These are phyloP conservation scores for Eueides isabella DNA, from an alignment of 1,140 invertebrate genomes.

Conservation along the genomic window DNA sequence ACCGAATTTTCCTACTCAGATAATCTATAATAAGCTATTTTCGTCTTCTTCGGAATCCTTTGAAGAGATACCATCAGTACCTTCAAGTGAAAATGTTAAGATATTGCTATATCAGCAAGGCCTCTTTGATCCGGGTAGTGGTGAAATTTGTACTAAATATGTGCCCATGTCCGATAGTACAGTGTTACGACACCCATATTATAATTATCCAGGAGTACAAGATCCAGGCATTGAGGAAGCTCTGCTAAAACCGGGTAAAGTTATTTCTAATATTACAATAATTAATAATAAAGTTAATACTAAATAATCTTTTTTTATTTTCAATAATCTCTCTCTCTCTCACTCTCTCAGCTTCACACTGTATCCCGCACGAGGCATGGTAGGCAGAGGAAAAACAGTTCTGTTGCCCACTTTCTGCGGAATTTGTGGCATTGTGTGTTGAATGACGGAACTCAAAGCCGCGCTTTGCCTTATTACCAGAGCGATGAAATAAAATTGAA, in stretches of 20 bases:
- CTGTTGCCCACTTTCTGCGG: no score
- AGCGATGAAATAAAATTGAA: no score
- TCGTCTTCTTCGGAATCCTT: slow-evolving; percentile 16
- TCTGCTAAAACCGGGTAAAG: slow-evolving; percentile 50
- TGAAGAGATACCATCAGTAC: slow-evolving; percentile 21
- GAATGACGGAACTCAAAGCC: no score
- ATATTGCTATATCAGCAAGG: slow-evolving; percentile 45
- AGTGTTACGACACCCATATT: slow-evolving; percentile 70
- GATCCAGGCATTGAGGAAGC: slow-evolving; percentile 77
- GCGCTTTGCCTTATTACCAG: no score
- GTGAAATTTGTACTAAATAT: slow-evolving; percentile 64
- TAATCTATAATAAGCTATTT: not conserved
- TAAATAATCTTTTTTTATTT: no score
- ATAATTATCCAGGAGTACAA: slow-evolving; percentile 69
- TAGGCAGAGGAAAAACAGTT: no score
- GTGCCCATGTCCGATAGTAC: slow-evolving; percentile 76
- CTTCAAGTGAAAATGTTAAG: slow-evolving; percentile 41
- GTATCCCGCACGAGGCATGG: no score
- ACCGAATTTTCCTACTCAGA: not conserved
- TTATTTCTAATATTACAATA: no score
- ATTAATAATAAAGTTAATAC: no score
- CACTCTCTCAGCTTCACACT: no score
- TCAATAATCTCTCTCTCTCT: no score
- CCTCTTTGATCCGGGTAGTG: slow-evolving; percentile 57
- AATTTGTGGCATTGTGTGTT: no score